These are phyloP conservation scores for Brachionus rotundiformis DNA, from an alignment of 1,140 invertebrate species.

Conservation along the genomic window DNA sequence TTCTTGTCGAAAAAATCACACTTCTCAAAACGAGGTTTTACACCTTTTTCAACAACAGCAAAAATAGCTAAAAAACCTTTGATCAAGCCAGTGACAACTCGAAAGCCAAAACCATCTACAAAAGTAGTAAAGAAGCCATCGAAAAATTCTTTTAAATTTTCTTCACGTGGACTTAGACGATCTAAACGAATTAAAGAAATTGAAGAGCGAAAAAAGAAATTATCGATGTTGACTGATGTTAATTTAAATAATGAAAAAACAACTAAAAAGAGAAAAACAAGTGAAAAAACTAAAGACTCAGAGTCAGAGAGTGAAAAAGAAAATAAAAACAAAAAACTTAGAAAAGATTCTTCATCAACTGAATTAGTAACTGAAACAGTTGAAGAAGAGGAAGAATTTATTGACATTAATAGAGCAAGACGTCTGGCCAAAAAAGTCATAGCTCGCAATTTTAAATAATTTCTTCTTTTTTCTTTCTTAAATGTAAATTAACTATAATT, in stretches of 20 bases:
- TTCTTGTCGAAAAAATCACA: neutral
- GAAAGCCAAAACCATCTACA: neutral
- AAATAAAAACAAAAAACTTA: neutral
- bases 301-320: neutral
- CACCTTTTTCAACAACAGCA: neutral
- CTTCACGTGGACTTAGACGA: neutral
- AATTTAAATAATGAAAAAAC: no score
- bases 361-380: neutral
- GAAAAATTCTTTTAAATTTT: neutral
- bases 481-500: neutral
- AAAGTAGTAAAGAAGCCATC: neutral
- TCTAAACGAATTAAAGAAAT: slow-evolving; percentile 18
- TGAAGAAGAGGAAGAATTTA: neutral
- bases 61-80: neutral
- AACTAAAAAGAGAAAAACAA: neutral
- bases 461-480: neutral
- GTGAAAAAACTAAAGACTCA: neutral
- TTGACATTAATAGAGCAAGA: neutral
- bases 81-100: neutral
- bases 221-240: no score
- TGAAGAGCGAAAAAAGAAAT: neutral
- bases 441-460: neutral
- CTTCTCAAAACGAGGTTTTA: neutral
- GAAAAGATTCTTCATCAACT: neutral
- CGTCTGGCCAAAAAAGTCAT: slow-evolving; percentile 23